phyloP scores from a whole-genome alignment of 2,888 invertebrate genomes.

The Hirudinaria manillensis region DNA sequence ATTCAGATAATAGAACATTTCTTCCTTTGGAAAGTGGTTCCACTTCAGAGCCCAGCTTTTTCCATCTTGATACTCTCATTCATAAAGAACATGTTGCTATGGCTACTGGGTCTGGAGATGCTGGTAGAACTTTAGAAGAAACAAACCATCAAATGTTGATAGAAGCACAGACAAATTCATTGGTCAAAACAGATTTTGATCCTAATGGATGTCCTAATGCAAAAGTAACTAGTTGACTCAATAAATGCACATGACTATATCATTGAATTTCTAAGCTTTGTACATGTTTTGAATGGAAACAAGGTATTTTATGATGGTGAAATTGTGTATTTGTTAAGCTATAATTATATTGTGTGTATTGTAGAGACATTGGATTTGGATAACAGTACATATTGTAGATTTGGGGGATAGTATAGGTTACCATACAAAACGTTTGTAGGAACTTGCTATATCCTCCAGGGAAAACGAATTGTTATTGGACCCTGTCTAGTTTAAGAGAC shows the following conservation, averaged over 20 bases:
- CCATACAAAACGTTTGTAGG: too few relatives aligned
- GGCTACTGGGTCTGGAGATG: not conserved
- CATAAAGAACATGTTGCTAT: too few relatives aligned
- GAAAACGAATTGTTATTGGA: too few relatives aligned
- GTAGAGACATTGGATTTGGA: too few relatives aligned
- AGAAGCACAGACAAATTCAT: too few relatives aligned
- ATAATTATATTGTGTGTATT: too few relatives aligned
- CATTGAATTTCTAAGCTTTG: conserved; percentile 3
- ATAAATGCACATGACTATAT: not conserved
- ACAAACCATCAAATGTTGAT: not conserved
- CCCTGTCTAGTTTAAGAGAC: too few relatives aligned
- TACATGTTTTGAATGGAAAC: conserved; percentile 1
- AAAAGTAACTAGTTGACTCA: not conserved
- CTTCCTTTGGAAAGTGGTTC: not conserved
- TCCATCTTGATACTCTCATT: not conserved
- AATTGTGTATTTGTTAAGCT: not conserved
- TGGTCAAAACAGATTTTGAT: not conserved
- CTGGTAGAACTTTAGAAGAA: not conserved
- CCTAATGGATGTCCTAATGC: conserved; percentile 5
- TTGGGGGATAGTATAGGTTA: too few relatives aligned
- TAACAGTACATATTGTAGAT: too few relatives aligned
- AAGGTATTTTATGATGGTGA: not conserved
- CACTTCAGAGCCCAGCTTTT: not conserved
- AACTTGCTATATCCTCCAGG: too few relatives aligned
- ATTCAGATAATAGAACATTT: not conserved